Conservation (phyloP, 1,140 invertebrate genomes). For the Megathymus violae region DNA sequence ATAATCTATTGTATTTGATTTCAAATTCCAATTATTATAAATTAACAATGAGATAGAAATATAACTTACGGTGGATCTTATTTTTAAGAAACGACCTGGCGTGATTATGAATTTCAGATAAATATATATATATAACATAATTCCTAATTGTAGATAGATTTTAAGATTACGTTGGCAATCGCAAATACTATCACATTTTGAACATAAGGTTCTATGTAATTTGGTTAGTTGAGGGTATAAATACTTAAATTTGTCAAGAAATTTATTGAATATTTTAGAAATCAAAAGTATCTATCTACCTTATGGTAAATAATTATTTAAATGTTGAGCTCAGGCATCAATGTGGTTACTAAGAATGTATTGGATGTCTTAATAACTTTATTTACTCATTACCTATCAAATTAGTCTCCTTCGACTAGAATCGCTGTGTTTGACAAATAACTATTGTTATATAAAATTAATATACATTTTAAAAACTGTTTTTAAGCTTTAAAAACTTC, state of each 20-base stretch:
- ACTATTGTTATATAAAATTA: conserved; percentile 45
- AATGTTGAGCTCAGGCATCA: conserved; percentile 6
- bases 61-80: conserved; percentile 37
- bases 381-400: conserved; percentile 27
- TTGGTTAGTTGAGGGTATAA: background rate
- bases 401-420: conserved; percentile 60
- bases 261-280: too few relatives aligned
- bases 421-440: conserved; percentile 83
- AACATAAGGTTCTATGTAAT: background rate
- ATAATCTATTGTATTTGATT: conserved; percentile 28
- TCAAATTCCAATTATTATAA: conserved; percentile 36
- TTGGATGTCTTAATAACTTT: background rate
- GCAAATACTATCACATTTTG: conserved; percentile 57
- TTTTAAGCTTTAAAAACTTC: conserved; percentile 48
- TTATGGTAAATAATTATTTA: background rate
- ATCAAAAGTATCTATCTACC: too few relatives aligned
- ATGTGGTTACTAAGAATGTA: background rate
- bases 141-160: conserved; percentile 46
- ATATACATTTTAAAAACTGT: conserved; percentile 11
- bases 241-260: background rate
- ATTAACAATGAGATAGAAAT: conserved; percentile 37
- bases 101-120: conserved; percentile 55
- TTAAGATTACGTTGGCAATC: conserved; percentile 71
- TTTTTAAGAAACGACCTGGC: conserved; percentile 67
- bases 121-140: conserved; percentile 33